Base-by-base conservation (phyloP, 53 echinoderm and acorn worm genomes). In the Astropecten irregularis region DNA sequence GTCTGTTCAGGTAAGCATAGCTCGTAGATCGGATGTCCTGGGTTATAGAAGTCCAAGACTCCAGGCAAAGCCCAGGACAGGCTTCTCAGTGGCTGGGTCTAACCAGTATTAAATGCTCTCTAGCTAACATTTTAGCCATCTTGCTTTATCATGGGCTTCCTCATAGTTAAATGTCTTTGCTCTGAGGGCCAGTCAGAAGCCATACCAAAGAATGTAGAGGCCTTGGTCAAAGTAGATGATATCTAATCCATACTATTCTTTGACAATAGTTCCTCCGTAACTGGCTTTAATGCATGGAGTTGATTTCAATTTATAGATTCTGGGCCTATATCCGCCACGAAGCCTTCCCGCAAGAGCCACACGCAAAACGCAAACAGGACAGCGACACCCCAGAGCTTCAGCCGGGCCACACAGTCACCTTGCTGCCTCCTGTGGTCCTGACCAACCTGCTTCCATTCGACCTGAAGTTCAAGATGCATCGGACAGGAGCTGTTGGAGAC, bases 401-500 rank as follows among this genome's bases (percentile, higher is more conserved):
- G 63, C 92, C 99, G 0, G 95, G 92, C 57, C 99, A 99, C 48
- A 99, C 99, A 5, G 58, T 99, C 22, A 99, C 90, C 54, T 38
- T 99, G 40, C 79, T 99, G 20, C 99, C 99, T 26, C 95, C 99
- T 1, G 81, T 99, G 84, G 95, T 95, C 0, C 86, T 99, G 49
- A 99, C 99, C 9, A 95, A 99, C 68, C 92, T 99, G 5, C 85
- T 99, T 0, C 99, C 99, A 4, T 87, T 92, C 59, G 95, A 99
- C 42, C 76, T 99, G 27, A 95, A 84, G 56, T 99, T 87, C 68
- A 67, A 85, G 36, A 83, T 90, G 40, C 73, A 83, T 21, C 85
- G 88, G 67, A 83, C 83, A 0, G 83, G 86, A 1, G 50, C 69
- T 22, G 27, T 55, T 11, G 95, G 99, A 19, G 71, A 86, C 59